Conservation (phyloP, 37 sponge, comb jelly and placozoan species). For the Dysidea cf. avara region DNA sequence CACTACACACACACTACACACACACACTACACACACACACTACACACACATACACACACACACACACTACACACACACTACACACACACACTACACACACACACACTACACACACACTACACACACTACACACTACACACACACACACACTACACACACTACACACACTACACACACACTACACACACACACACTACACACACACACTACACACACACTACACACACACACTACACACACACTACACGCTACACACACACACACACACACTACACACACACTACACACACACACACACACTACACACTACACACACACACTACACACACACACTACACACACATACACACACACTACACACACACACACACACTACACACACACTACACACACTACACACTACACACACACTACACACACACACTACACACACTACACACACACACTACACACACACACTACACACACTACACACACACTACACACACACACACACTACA, state of each 20-base stretch:
- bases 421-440: conserved; percentile 7
- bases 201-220: background rate
- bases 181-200: background rate
- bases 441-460: background rate
- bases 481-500: conserved; percentile 3
- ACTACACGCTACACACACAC: conserved; percentile 4
- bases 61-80: conserved; percentile 4
- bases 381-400: too few relatives aligned
- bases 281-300: conserved; percentile 3
- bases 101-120: too few relatives aligned
- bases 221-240: too few relatives aligned
- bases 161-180: background rate
- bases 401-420: conserved; percentile 10
- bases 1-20: conserved; percentile 2
- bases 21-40: background rate
- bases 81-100: too few relatives aligned
- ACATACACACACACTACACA: background rate
- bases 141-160: conserved; percentile 13
- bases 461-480: background rate
- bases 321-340: background rate
- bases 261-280: conserved; percentile 17
- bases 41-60: background rate
- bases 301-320: background rate
- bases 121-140: conserved; percentile 8
- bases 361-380: too few relatives aligned